These are phyloP conservation scores for Mormyrus lacerda DNA, from an alignment of 2,113 vertebrate species.

Conservation along the genomic window DNA sequence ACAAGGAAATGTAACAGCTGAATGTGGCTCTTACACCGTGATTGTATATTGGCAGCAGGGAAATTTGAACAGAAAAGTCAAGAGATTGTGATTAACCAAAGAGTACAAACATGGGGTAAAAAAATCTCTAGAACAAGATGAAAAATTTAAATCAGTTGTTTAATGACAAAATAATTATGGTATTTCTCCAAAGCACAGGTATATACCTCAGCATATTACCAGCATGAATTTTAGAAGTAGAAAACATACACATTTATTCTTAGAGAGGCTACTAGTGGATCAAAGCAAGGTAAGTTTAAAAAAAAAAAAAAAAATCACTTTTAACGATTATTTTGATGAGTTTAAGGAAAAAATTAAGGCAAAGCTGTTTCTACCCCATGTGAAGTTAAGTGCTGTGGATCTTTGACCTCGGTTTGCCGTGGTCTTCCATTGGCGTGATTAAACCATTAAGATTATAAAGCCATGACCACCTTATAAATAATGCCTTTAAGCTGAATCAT, in stretches of 20 bases:
- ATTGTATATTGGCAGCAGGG: not conserved
- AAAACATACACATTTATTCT: not conserved
- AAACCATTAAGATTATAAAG: not conserved
- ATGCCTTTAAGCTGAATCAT: not conserved
- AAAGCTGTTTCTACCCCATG: not conserved
- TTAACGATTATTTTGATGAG: not conserved
- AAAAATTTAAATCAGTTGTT: not conserved
- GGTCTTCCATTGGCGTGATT: not conserved
- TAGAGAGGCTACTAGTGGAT: not conserved
- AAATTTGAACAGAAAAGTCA: not conserved
- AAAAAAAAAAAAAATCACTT: not conserved
- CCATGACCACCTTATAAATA: not conserved
- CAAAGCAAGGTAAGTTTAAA: not conserved
- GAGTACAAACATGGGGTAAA: not conserved
- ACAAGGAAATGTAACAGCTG: not conserved
- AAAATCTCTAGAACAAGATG: not conserved
- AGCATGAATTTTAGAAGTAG: not conserved
- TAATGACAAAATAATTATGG: not conserved
- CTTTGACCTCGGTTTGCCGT: not conserved
- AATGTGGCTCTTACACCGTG: not conserved
- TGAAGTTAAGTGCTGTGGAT: not conserved
- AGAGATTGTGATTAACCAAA: not conserved
- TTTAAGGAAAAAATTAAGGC: not conserved
- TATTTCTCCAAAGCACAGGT: not conserved
- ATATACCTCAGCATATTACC: not conserved